Evolutionary conservation across 1,140 invertebrate species (phyloP).

Genomic region (Lepidostoma basale): DNA sequence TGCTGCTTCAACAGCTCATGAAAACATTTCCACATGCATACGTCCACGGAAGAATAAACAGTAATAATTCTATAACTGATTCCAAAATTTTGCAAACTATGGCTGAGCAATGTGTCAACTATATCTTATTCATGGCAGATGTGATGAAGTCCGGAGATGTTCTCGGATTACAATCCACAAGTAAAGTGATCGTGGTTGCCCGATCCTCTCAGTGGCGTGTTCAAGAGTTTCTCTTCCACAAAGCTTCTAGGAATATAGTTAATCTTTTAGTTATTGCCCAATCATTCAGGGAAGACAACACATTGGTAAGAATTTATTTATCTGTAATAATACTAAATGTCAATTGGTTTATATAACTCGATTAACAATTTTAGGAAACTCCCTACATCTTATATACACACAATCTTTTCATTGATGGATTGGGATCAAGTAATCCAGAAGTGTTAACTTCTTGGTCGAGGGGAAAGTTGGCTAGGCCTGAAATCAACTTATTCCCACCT

Average conservation of each 20-base stretch:
- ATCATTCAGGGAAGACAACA: conserved; percentile 59
- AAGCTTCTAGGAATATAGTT: conserved; percentile 65
- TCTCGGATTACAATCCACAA: conserved; percentile 63
- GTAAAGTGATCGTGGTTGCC: conserved; percentile 67
- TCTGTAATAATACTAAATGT: not conserved
- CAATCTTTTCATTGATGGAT: conserved; percentile 69
- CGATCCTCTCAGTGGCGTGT: conserved; percentile 73
- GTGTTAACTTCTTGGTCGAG: conserved; percentile 71
- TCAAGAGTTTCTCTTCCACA: conserved; percentile 67
- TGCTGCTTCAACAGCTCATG: conserved; percentile 64
- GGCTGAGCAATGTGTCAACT: conserved; percentile 63
- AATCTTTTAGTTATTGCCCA: conserved; percentile 71
- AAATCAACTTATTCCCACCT: conserved; percentile 68
- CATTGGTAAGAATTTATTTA: conserved; percentile 35
- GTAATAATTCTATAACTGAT: conserved; percentile 51
- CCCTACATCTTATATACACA: conserved; percentile 75
- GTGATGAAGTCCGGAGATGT: conserved; percentile 62
- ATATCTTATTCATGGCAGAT: conserved; percentile 69
- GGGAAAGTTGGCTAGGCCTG: conserved; percentile 63
- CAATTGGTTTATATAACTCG: conserved; percentile 13
- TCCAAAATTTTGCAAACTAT: conserved; percentile 51
- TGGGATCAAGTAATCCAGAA: conserved; percentile 66
- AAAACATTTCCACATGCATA: conserved; percentile 63
- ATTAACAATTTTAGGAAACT: conserved; percentile 58
- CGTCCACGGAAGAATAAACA: conserved; percentile 65